A percentile compares a stretch with the other conserved stretches of the same genome.
phyloP scores from a whole-genome alignment of 2,888 invertebrate genomes.

The Blastobasis adustella region DNA sequence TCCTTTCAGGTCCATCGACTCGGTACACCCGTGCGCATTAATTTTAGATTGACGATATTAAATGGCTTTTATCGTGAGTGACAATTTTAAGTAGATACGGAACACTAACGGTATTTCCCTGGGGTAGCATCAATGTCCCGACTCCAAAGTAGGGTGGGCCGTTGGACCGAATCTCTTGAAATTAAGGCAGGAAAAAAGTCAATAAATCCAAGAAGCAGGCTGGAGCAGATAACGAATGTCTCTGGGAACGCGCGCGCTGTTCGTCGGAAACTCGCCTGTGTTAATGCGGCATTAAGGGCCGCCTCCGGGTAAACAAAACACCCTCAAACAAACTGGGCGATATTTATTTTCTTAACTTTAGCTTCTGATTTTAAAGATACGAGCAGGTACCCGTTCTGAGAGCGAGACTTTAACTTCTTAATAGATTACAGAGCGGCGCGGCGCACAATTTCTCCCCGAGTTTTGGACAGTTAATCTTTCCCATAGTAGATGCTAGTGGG shows the following conservation, averaged over 20 bases:
- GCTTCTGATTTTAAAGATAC: conserved; percentile 29
- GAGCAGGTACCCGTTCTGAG: conserved; percentile 18
- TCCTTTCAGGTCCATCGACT: background rate
- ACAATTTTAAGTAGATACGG: conserved; percentile 60
- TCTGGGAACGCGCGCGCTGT: conserved; percentile 19
- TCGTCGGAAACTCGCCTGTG: conserved; percentile 22
- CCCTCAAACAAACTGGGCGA: conserved; percentile 11
- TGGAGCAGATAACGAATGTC: conserved; percentile 59
- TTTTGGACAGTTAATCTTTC: conserved; percentile 12
- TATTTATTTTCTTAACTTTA: conserved; percentile 16
- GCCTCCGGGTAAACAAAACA: conserved; percentile 32
- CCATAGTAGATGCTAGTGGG: background rate
- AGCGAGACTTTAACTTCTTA: conserved; percentile 22
- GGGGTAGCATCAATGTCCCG: conserved; percentile 66
- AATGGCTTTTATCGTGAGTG: conserved; percentile 17
- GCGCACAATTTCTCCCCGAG: conserved; percentile 16
- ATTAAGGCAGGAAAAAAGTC: conserved; percentile 69
- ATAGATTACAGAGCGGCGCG: conserved; percentile 22
- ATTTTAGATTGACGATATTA: background rate
- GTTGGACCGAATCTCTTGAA: conserved; percentile 71
- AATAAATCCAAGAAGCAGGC: conserved; percentile 64
- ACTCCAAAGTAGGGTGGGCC: conserved; percentile 49
- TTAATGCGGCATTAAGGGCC: conserved; percentile 49
- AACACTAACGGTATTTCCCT: conserved; percentile 66
- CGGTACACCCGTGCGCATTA: background rate